phyloP scores from a whole-genome alignment of 2,888 invertebrate species.

The Patella ulyssiponensis region DNA sequence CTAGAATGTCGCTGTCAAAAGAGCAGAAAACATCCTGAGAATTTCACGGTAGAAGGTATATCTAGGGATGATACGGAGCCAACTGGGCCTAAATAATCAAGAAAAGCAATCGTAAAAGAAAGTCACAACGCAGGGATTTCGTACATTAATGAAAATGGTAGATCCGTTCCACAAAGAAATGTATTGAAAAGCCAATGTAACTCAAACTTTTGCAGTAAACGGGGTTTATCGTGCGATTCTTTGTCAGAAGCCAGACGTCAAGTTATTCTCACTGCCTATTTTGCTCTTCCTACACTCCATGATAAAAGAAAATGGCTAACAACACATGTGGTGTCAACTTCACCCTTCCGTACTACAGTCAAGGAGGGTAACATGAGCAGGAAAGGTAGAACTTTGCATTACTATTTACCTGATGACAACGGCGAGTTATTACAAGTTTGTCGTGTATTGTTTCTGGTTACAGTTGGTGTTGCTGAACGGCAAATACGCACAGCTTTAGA shows the following conservation, averaged over 20 bases:
- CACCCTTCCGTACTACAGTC: too few species aligned
- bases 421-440: neutral
- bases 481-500: neutral
- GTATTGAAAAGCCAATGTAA: too few species aligned
- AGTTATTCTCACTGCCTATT: too few species aligned
- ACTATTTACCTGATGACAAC: neutral
- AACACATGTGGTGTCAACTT: too few species aligned
- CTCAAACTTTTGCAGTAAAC: too few species aligned
- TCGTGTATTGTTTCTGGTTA: neutral
- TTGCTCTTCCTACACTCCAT: too few species aligned
- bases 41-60: neutral
- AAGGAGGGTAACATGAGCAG: too few species aligned
- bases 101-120: neutral
- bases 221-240: too few species aligned
- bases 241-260: too few species aligned
- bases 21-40: neutral
- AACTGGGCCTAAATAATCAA: neutral
- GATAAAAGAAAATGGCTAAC: too few species aligned
- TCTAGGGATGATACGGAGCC: neutral
- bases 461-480: neutral
- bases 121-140: neutral
- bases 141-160: neutral
- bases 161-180: too few species aligned
- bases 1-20: neutral
- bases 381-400: too few species aligned